These are phyloP conservation scores for Drosophila hydei DNA, from an alignment of 1,140 invertebrate genomes.

Conservation along the genomic window DNA sequence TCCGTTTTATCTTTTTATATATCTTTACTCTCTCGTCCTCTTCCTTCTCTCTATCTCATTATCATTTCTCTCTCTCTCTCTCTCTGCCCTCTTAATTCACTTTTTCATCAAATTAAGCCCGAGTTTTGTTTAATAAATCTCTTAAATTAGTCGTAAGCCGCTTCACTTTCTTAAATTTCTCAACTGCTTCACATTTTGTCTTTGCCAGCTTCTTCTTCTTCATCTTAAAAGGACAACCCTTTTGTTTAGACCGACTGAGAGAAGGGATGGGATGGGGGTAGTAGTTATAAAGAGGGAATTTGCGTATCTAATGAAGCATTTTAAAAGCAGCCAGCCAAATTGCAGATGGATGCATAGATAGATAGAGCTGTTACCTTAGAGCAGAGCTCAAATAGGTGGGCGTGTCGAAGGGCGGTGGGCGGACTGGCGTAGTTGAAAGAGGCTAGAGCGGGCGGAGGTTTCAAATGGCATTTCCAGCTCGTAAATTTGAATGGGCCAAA, in stretches of 20 bases:
- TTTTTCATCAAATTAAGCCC: no score
- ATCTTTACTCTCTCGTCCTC: no score
- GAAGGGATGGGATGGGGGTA: not conserved
- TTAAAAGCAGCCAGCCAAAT: conserved; percentile 47
- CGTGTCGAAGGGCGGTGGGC: no score
- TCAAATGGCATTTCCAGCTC: conserved; percentile 61
- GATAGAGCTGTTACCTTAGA: conserved; percentile 13
- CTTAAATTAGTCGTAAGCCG: no score
- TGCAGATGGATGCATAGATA: conserved; percentile 22
- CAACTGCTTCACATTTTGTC: no score
- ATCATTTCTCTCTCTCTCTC: no score
- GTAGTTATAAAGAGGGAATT: conserved; percentile 24
- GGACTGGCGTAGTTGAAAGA: not conserved
- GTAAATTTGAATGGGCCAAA: conserved; percentile 60
- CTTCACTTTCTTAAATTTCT: no score
- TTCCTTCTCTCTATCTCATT: no score
- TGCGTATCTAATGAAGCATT: conserved; percentile 68
- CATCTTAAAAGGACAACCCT: conserved; percentile 12
- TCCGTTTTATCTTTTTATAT: no score
- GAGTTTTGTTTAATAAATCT: no score
- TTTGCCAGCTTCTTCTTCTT: no score
- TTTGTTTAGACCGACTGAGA: conserved; percentile 15
- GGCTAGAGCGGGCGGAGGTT: not conserved
- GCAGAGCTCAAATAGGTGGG: conserved; percentile 2
- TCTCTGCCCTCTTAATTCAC: no score